Base-by-base conservation (phyloP, 2,888 invertebrate genomes). In the Plemyria rubiginata region DNA sequence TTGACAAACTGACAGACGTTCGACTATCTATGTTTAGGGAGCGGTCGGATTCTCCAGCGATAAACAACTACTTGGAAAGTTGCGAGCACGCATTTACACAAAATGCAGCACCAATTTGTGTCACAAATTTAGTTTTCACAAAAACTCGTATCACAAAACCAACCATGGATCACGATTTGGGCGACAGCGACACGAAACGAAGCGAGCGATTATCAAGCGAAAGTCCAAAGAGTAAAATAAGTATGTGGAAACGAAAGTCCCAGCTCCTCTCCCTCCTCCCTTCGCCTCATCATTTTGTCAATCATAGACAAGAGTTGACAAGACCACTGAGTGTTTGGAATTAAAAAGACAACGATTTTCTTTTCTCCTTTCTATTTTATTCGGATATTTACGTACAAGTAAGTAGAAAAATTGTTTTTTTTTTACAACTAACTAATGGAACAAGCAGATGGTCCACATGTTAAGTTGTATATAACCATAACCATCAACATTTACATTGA, bases 161-260 rank as follows among this genome's bases (percentile, higher is more conserved):
- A 84, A 22, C 85, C 74, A 78, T 78, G 79, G 87, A 87, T 82
- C 84, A 78, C 77, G 86, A 82, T 84, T 82, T 79, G 79, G 82
- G 80, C 91, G 90, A 91, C 91, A 90, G 80, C 91, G 90, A 91
- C 91, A 90, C 90, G 91, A 91, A 90, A 88, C 90, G 89, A 90
- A 65, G 59, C 66, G 65, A 71, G 70, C 70, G 65, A 69, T 67
- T 86, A 65, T 60, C 66, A 67, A 71, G 70, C 70, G 65, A 69
- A 68, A 86, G 84, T 74, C n/a, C n/a, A n/a, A n/a, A n/a, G n/a
- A n/a, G n/a, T n/a, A n/a, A n/a, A n/a, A n/a, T n/a, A n/a, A n/a
- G n/a, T n/a, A n/a, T n/a, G n/a, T n/a, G n/a, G n/a, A n/a, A n/a
- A n/a, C n/a, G n/a, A n/a, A n/a, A n/a, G 83, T 85, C 86, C 85